phyloP scores from a whole-genome alignment of 2,797 vertebrate species.

The Poliocrania exsul region DNA sequence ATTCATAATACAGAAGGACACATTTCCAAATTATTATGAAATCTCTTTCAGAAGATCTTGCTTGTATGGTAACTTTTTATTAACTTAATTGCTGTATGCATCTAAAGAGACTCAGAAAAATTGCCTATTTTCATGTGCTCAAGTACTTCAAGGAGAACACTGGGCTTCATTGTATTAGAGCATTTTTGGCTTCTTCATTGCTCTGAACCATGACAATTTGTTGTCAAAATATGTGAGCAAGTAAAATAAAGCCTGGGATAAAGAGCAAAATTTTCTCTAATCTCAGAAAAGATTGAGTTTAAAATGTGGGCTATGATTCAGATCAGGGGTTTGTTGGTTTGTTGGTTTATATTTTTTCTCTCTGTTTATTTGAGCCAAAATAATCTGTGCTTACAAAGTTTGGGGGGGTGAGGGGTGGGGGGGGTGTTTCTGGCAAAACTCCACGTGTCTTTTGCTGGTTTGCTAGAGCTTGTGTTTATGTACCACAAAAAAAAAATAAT shows the following conservation, averaged over 20 bases:
- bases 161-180: neutral
- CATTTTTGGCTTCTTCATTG: neutral
- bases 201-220: neutral
- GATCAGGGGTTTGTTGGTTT: neutral
- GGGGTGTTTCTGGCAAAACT: neutral
- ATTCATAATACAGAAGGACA: neutral
- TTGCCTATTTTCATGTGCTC: neutral
- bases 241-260: neutral
- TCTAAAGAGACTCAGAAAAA: constrained; percentile 7
- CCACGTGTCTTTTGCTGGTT: neutral
- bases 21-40: constrained; percentile 17
- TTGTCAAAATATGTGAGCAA: constrained; percentile 38
- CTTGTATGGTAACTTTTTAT: constrained; percentile 27
- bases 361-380: constrained; percentile 15
- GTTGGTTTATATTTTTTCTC: neutral
- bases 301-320: neutral
- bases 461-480: neutral
- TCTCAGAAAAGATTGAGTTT: neutral
- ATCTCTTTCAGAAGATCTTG: neutral
- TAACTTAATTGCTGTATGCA: constrained; percentile 21
- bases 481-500: neutral
- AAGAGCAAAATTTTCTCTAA: constrained; percentile 2
- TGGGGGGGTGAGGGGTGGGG: neutral
- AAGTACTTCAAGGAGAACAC: constrained; percentile 8
- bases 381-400: neutral